Base-by-base conservation (phyloP, 2,113 vertebrate species). In the Xiphophorus maculatus region DNA sequence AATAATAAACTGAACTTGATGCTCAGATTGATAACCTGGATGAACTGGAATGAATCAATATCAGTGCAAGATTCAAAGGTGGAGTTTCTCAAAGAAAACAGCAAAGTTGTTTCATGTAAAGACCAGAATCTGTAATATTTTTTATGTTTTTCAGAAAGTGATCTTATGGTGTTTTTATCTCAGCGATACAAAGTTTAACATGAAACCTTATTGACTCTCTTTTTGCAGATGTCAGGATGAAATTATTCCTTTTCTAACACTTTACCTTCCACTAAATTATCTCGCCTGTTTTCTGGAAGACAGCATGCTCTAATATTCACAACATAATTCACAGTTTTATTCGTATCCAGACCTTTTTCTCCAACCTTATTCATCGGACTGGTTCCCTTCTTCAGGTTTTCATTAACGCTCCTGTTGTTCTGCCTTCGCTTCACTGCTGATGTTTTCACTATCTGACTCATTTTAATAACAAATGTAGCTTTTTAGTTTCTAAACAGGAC, bases 401-500 rank as follows among this genome's bases (percentile, higher is more conserved):
- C 11, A 67, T 42, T 27, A 13, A 35, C 7, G 3, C 63, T 35
- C 30, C 30, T 35, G 13, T 22, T 33, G 33, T 17, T 64, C 17
- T 22, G 29, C 12, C n/a, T 66, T 4, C 8, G 1, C 35, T 42
- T 8, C 25, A 42, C 35, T 42, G n/a, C 35, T 42, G 14, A 15
- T 11, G 25, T 28, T 28, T 14, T 15, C 9, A 44, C 11, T 5
- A 4, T 2, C 25, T 64, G 29, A 28, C n/a, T 27, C 17, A 19
- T 65, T 58, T 82, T 69, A 74, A 83, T 54, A n/a, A 68, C 33
- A 67, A 0, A 19, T 65, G n/a, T 66, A 1, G 0, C 0, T 27
- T 65, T 37, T 15, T 71, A 27, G 37, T 25, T 48, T 51, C 66
- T 60, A 28, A 80, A 69, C 60, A 27, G 42, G 29, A 60, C 17